Percentiles rank a stretch among this genome's conserved stretches.
Conservation (phyloP, 2,888 invertebrate genomes). For the Aquatica leii region DNA sequence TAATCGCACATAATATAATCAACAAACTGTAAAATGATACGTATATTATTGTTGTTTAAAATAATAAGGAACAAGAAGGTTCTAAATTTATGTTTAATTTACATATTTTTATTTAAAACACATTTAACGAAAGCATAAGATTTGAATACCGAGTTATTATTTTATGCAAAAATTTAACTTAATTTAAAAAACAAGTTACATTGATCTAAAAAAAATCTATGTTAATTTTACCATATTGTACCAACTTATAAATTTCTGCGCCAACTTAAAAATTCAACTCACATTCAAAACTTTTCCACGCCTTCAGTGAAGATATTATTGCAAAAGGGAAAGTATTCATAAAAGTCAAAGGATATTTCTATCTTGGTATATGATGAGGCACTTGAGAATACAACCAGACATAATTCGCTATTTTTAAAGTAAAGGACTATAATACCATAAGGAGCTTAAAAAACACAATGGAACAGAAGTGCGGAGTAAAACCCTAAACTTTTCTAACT, state of each 20-base stretch:
- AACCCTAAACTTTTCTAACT: conserved; percentile 23
- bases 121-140: too few relatives aligned
- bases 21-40: too few relatives aligned
- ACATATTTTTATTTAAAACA: too few relatives aligned
- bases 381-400: conserved; percentile 28
- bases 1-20: too few relatives aligned
- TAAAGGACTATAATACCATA: conserved; percentile 23
- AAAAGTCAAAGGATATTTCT: conserved; percentile 28
- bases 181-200: too few relatives aligned
- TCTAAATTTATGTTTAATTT: too few relatives aligned
- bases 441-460: conserved; percentile 33
- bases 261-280: conserved; percentile 15
- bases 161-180: too few relatives aligned
- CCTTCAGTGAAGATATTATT: conserved; percentile 22
- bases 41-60: too few relatives aligned
- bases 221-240: conserved; percentile 28
- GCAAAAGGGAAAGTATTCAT: conserved; percentile 18
- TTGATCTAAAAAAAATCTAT: not conserved
- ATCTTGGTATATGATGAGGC: conserved; percentile 25
- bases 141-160: too few relatives aligned
- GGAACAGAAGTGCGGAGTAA: conserved; percentile 25
- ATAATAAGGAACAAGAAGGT: too few relatives aligned
- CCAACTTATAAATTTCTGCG: conserved; percentile 9
- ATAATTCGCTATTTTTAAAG: conserved; percentile 30
- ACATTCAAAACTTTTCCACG: conserved; percentile 19